These are phyloP conservation scores for Phymanthus crucifer DNA, from an alignment of 92 coral and sea anemone genomes.

Conservation along the genomic window DNA sequence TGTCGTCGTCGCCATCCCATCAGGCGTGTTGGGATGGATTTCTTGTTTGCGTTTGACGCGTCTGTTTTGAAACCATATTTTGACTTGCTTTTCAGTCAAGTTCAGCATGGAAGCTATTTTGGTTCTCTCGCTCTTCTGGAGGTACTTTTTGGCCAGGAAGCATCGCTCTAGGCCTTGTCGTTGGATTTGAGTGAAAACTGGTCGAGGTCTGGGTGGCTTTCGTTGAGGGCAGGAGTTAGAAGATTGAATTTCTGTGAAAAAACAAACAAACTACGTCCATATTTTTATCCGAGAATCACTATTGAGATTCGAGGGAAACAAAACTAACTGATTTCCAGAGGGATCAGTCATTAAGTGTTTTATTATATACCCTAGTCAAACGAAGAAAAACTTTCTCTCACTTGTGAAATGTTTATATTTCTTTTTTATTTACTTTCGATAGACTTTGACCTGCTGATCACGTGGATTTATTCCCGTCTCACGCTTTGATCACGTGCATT, in stretches of 20 bases:
- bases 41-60: slow-evolving; percentile 34
- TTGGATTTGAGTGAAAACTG: slow-evolving; percentile 36
- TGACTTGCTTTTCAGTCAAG: slow-evolving; percentile 39
- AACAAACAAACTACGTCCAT: neutral
- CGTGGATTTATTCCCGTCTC: too few species aligned
- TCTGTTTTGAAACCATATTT: slow-evolving; percentile 49
- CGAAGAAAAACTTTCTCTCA: too few species aligned
- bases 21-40: slow-evolving; percentile 22
- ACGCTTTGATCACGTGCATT: too few species aligned
- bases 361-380: too few species aligned
- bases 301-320: too few species aligned
- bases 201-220: slow-evolving; percentile 36
- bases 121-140: slow-evolving; percentile 31
- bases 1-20: slow-evolving; percentile 29
- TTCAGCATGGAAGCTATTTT: slow-evolving; percentile 24
- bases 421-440: too few species aligned
- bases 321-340: too few species aligned
- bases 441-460: too few species aligned
- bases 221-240: slow-evolving; percentile 7
- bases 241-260: neutral
- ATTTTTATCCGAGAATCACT: neutral
- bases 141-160: slow-evolving; percentile 27
- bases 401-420: too few species aligned
- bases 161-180: slow-evolving; percentile 31
- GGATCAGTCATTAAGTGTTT: too few species aligned